Evolutionary conservation across 2,797 vertebrate genomes (phyloP).

Genomic region (Ambastaia sidthimunki): DNA sequence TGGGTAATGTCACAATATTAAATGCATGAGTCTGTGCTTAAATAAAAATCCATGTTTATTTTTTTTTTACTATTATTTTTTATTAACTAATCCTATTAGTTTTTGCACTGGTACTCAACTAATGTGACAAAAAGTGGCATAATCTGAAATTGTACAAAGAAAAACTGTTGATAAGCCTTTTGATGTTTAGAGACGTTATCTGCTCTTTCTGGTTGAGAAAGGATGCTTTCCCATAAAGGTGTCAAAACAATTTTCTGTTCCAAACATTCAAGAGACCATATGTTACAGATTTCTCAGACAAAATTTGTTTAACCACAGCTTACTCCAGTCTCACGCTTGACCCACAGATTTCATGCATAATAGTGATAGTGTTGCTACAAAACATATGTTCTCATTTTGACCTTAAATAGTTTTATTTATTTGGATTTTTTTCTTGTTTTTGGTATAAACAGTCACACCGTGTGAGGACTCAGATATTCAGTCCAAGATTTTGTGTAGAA

Average conservation of each 20-base stretch:
- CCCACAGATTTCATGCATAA: slow-evolving; percentile 22
- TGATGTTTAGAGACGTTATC: background rate
- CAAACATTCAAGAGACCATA: slow-evolving; percentile 10
- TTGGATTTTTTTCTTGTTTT: background rate
- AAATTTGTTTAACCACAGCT: slow-evolving; percentile 29
- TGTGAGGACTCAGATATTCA: background rate
- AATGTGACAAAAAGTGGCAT: no score
- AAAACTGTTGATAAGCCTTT: background rate
- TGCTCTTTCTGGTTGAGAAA: background rate
- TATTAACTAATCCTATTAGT: no score
- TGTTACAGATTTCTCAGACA: slow-evolving; percentile 32
- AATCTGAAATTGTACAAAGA: background rate
- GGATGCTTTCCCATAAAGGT: slow-evolving; percentile 19
- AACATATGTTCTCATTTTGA: slow-evolving; percentile 21
- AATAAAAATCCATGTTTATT: background rate
- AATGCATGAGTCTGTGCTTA: background rate
- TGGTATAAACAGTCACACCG: background rate
- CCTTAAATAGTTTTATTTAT: background rate
- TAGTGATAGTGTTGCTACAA: slow-evolving; percentile 15
- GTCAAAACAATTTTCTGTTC: slow-evolving; percentile 9
- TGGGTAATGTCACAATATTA: background rate
- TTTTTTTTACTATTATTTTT: background rate
- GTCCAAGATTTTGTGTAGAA: background rate
- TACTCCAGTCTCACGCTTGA: slow-evolving; percentile 14
- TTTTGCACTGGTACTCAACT: no score